Percentiles rank a stretch among this genome's conserved stretches.
These are phyloP conservation scores for Machimus rusticus DNA, from an alignment of 2,888 invertebrate species.

Conservation along the genomic window DNA sequence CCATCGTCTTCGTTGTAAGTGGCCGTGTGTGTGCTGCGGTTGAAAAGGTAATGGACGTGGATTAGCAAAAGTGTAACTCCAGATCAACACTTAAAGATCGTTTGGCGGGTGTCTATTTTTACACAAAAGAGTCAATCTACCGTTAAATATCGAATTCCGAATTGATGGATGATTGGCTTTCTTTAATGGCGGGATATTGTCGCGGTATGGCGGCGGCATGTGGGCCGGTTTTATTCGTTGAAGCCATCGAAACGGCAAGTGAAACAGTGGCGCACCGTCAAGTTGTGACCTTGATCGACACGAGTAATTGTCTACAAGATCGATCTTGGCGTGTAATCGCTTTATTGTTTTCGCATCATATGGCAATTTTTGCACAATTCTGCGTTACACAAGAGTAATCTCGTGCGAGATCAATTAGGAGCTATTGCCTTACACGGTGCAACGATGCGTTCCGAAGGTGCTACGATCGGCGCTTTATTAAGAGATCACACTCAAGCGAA, in stretches of 20 bases:
- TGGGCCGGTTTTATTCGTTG: not conserved
- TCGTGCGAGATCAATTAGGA: not conserved
- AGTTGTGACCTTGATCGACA: not conserved
- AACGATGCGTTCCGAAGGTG: not conserved
- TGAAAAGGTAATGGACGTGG: slow-evolving; percentile 40
- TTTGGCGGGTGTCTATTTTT: not conserved
- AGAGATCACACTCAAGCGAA: not conserved
- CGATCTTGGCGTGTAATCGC: not conserved
- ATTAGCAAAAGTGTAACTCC: slow-evolving; percentile 14
- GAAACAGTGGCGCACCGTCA: not conserved
- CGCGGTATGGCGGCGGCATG: not conserved
- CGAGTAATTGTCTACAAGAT: slow-evolving; percentile 9
- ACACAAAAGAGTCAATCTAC: slow-evolving; percentile 6
- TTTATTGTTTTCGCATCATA: slow-evolving; percentile 16
- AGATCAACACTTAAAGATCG: not conserved
- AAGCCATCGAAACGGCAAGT: slow-evolving; percentile 17
- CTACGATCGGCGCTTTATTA: not conserved
- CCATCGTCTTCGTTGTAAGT: slow-evolving; percentile 88
- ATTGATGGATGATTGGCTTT: slow-evolving; percentile 23
- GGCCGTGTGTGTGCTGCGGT: slow-evolving; percentile 80
- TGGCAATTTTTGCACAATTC: not conserved
- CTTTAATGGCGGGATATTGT: not conserved
- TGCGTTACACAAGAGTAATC: slow-evolving; percentile 5
- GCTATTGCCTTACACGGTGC: not conserved
- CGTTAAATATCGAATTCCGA: slow-evolving; percentile 17